Evolutionary conservation across 2,888 invertebrate species (phyloP).

Genomic region (Adela reaumurella): DNA sequence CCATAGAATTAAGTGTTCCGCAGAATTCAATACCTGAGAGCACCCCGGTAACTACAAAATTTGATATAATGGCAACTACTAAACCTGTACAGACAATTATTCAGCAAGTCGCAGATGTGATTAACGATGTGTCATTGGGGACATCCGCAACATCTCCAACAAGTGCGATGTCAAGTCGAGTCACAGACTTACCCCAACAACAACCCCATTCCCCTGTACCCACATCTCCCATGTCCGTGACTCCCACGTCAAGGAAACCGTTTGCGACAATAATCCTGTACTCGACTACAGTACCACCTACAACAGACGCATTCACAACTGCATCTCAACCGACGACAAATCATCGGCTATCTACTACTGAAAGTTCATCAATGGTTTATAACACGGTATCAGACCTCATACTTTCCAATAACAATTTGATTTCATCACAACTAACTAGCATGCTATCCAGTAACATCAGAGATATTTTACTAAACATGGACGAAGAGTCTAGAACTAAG

Average conservation of each 20-base stretch:
- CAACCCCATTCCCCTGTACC: slow-evolving; percentile 24
- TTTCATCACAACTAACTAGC: slow-evolving; percentile 52
- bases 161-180: slow-evolving; percentile 20
- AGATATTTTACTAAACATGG: slow-evolving; percentile 43
- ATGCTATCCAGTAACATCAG: slow-evolving; percentile 48
- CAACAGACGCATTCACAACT: slow-evolving; percentile 38
- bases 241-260: slow-evolving; percentile 35
- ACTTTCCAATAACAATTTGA: slow-evolving; percentile 43
- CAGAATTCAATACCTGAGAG: slow-evolving; percentile 31
- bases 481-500: slow-evolving; percentile 40
- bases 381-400: slow-evolving; percentile 49
- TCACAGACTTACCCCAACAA: slow-evolving; percentile 14
- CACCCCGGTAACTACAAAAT: slow-evolving; percentile 25
- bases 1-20: slow-evolving; percentile 46
- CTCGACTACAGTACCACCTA: slow-evolving; percentile 36
- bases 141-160: slow-evolving; percentile 37
- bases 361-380: slow-evolving; percentile 46
- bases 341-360: slow-evolving; percentile 34
- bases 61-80: slow-evolving; percentile 39
- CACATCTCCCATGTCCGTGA: slow-evolving; percentile 33
- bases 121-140: slow-evolving; percentile 44
- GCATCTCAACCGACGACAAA: slow-evolving; percentile 30
- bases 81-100: slow-evolving; percentile 49
- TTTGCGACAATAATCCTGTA: slow-evolving; percentile 49
- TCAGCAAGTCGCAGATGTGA: slow-evolving; percentile 43